Evolutionary conservation across 2,888 invertebrate genomes (phyloP).

Genomic region (Colostygia pectinataria): DNA sequence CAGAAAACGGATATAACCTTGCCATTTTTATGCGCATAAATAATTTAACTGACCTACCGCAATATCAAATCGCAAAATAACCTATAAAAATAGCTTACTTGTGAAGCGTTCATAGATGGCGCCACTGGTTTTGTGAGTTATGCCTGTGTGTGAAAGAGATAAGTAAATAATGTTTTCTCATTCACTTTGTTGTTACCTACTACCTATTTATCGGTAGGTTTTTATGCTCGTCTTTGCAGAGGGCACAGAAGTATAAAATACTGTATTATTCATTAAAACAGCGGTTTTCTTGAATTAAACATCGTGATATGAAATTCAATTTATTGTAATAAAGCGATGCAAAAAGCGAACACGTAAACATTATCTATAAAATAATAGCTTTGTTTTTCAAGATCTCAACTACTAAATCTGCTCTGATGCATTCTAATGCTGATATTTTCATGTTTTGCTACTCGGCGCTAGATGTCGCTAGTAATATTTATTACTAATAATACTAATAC

Average conservation of each 20-base stretch:
- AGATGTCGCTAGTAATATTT: slow-evolving; percentile 10
- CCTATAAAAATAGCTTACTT: not conserved
- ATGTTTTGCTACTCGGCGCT: slow-evolving; percentile 12
- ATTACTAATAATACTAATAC: no score
- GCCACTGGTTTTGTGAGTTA: not conserved
- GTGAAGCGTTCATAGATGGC: slow-evolving; percentile 2
- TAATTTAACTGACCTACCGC: slow-evolving; percentile 21
- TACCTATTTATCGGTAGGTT: no score
- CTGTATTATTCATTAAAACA: slow-evolving; percentile 17
- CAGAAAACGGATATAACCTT: slow-evolving; percentile 20
- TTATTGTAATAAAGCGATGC: slow-evolving; percentile 19
- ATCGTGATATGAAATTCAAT: slow-evolving; percentile 24
- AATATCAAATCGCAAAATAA: slow-evolving; percentile 8
- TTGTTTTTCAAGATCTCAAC: not conserved
- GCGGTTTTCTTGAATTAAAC: slow-evolving; percentile 20
- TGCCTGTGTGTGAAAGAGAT: no score
- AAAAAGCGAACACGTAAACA: slow-evolving; percentile 12
- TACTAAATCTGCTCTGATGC: no score
- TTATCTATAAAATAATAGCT: not conserved
- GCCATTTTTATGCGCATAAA: slow-evolving; percentile 21
- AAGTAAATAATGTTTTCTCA: not conserved
- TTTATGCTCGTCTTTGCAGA: slow-evolving; percentile 5
- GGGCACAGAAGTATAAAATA: slow-evolving; percentile 19
- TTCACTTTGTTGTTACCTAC: not conserved
- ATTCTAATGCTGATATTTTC: no score